Evolutionary conservation across 2,888 invertebrate species (phyloP).

Genomic region (Pardosa pseudoannulata): DNA sequence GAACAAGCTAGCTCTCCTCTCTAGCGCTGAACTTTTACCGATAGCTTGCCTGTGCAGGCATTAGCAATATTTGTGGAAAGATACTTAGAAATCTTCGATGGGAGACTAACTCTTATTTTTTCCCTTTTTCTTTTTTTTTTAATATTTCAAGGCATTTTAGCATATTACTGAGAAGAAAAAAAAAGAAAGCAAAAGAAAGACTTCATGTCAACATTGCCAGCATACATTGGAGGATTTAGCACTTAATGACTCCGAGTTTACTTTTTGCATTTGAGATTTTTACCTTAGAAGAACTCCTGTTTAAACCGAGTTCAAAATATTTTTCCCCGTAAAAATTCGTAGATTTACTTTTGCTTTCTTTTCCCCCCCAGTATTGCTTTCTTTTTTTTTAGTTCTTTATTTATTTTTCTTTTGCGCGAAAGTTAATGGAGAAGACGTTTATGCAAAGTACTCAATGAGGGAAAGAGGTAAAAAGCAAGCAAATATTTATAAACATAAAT

Average conservation of each 20-base stretch:
- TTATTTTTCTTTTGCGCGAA: constrained; percentile 10
- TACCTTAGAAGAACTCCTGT: constrained; percentile 19
- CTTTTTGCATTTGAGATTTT: constrained; percentile 39
- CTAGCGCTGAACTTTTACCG: not conserved
- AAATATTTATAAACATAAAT: constrained; percentile 71
- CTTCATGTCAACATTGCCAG: constrained; percentile 52
- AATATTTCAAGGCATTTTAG: constrained; percentile 65
- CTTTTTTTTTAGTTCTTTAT: constrained; percentile 27
- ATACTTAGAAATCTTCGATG: not conserved
- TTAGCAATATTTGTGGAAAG: constrained; percentile 9
- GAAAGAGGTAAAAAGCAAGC: constrained; percentile 20
- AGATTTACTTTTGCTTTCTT: constrained; percentile 42
- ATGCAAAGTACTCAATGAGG: constrained; percentile 48
- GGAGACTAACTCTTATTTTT: not conserved
- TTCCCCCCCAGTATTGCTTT: not conserved
- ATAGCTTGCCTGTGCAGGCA: not conserved
- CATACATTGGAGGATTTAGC: constrained; percentile 49
- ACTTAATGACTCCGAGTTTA: constrained; percentile 54
- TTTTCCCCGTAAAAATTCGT: constrained; percentile 20
- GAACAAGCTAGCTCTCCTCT: not conserved
- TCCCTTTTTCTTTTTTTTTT: not conserved
- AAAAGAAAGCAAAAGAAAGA: constrained; percentile 20
- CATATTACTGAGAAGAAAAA: constrained; percentile 56
- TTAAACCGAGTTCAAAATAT: constrained; percentile 57
- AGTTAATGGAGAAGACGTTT: constrained; percentile 64